phyloP scores from a whole-genome alignment of 2,888 invertebrate genomes.

The Chydorus sphaericus region DNA sequence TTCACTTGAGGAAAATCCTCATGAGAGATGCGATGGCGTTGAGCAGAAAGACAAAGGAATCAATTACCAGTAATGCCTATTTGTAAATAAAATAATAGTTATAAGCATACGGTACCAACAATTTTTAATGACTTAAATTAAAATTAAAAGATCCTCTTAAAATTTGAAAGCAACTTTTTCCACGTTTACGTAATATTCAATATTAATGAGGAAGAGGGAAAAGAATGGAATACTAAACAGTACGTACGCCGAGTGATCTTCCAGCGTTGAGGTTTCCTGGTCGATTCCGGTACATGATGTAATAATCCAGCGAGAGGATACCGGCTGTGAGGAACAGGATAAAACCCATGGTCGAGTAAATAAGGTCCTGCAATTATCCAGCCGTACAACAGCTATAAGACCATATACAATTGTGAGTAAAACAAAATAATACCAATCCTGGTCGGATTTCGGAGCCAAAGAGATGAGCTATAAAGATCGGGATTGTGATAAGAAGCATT shows the following conservation, averaged over 20 bases:
- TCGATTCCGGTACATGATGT: constrained; percentile 10
- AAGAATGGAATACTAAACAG: neutral
- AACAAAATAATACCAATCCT: neutral
- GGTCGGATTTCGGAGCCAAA: constrained; percentile 15
- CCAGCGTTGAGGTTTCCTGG: constrained; percentile 15
- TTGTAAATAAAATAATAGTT: neutral
- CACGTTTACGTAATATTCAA: neutral
- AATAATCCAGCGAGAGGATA: constrained; percentile 13
- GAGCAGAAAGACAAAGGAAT: constrained; percentile 14
- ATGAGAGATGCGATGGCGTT: constrained; percentile 13
- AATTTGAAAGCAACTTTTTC: neutral
- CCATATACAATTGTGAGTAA: neutral
- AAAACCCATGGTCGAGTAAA: constrained; percentile 14
- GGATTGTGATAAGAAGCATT: constrained; percentile 19
- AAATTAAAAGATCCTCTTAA: neutral
- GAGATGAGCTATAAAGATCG: constrained; percentile 19
- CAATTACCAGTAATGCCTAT: constrained; percentile 13
- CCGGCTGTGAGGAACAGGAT: constrained; percentile 14
- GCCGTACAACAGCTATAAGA: neutral
- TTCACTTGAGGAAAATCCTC: constrained; percentile 10
- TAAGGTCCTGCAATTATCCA: constrained; percentile 12
- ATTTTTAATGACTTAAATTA: neutral
- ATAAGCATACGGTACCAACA: too few species aligned
- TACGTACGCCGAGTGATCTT: constrained; percentile 14
- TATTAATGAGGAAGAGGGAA: neutral